A percentile compares a stretch with the other conserved stretches of the same genome.
These are phyloP conservation scores for Anser cygnoides DNA, from an alignment of 2,113 vertebrate genomes.

Conservation along the genomic window DNA sequence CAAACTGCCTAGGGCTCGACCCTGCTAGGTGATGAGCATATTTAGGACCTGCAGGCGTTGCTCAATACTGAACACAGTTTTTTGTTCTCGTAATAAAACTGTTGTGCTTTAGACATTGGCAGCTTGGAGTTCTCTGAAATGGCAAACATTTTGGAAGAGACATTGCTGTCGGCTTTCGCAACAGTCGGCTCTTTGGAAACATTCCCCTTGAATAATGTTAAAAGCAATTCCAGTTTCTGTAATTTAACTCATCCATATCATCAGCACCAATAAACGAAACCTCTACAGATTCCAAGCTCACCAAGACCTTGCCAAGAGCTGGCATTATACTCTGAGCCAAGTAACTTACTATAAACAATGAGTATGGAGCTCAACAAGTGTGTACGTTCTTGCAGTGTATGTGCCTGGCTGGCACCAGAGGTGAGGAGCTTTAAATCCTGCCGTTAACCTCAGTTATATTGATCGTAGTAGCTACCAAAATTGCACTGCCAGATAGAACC, in stretches of 20 bases:
- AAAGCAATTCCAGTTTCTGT: slow-evolving; percentile 51
- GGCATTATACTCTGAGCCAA: slow-evolving; percentile 21
- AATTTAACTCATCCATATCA: slow-evolving; percentile 57
- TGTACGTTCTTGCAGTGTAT: not conserved
- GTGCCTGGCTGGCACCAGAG: not conserved
- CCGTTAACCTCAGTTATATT: not conserved
- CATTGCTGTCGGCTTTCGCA: not conserved
- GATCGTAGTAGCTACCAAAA: not conserved
- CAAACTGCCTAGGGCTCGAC: not conserved
- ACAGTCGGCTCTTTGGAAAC: slow-evolving; percentile 14
- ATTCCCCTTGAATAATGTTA: slow-evolving; percentile 33
- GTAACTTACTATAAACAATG: not conserved
- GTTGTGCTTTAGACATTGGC: not conserved
- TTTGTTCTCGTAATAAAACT: not conserved
- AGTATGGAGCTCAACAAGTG: not conserved
- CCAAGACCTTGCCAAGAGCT: slow-evolving; percentile 33
- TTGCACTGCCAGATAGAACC: not conserved
- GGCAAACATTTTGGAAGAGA: slow-evolving; percentile 9
- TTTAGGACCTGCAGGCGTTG: not conserved
- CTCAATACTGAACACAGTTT: not conserved
- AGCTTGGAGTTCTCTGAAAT: not conserved
- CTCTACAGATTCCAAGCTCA: slow-evolving; percentile 29
- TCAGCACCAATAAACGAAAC: slow-evolving; percentile 39
- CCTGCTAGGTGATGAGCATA: not conserved
- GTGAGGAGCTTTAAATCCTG: not conserved